phyloP scores from a whole-genome alignment of 92 coral and sea anemone species.

The Phenganax stokvisi region DNA sequence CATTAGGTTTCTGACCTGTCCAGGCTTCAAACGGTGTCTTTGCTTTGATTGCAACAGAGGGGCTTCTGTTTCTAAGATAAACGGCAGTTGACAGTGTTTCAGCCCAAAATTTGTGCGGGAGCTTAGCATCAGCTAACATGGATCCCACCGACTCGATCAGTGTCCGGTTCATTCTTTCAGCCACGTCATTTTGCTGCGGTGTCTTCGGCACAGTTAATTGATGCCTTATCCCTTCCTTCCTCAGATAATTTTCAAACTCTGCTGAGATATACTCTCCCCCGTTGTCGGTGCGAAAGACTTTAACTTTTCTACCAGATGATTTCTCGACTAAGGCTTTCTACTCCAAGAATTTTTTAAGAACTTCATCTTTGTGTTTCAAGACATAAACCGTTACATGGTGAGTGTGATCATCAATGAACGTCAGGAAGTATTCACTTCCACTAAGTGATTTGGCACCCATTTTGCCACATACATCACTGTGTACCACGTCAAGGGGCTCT shows the following conservation, averaged over 20 bases:
- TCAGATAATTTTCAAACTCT: conserved; percentile 43
- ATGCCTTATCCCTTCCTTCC: conserved; percentile 43
- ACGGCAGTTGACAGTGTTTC: conserved; percentile 56
- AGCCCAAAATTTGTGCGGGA: conserved; percentile 55
- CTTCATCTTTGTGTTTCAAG: conserved; percentile 48
- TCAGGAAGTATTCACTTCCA: conserved; percentile 50
- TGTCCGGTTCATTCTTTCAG: conserved; percentile 59
- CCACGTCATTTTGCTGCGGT: conserved; percentile 59
- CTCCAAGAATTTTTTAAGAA: conserved; percentile 41
- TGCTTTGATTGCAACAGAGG: conserved; percentile 40
- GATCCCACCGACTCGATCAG: conserved; percentile 44
- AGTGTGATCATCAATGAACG: conserved; percentile 50
- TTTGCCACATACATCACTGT: conserved; percentile 54
- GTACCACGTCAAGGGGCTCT: conserved; percentile 45
- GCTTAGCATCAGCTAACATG: conserved; percentile 46
- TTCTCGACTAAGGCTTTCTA: conserved; percentile 55
- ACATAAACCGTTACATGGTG: conserved; percentile 46
- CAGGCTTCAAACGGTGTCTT: conserved; percentile 57
- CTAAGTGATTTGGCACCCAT: conserved; percentile 49
- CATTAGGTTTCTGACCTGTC: conserved; percentile 51
- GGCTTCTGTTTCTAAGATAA: conserved; percentile 53
- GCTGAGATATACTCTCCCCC: conserved; percentile 43
- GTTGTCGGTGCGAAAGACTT: conserved; percentile 45
- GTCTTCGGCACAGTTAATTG: conserved; percentile 50
- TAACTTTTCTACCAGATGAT: conserved; percentile 39